These are phyloP conservation scores for Altica lythri DNA, from an alignment of 2,888 invertebrate species.

Conservation along the genomic window DNA sequence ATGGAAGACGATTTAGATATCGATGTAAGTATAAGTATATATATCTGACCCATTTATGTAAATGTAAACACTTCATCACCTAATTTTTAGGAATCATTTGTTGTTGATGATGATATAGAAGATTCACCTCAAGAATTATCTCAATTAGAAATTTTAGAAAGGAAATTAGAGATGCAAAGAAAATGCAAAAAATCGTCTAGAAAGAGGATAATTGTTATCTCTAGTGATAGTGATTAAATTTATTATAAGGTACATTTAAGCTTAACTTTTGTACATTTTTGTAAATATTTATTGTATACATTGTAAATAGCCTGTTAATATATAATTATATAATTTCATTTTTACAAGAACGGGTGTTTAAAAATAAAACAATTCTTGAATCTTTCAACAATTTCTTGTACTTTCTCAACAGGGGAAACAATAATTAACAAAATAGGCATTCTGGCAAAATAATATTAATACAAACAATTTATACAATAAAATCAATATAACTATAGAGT, in stretches of 20 bases:
- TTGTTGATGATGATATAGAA: conserved; percentile 65
- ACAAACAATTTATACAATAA: conserved; percentile 51
- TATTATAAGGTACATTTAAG: conserved; percentile 7
- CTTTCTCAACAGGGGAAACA: conserved; percentile 52
- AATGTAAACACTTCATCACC: conserved; percentile 1
- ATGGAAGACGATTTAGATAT: conserved; percentile 49
- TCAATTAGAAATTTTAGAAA: conserved; percentile 68
- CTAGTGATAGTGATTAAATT: conserved; percentile 42
- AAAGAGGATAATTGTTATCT: conserved; percentile 36
- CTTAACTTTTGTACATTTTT: too few species aligned
- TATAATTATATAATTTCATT: conserved; percentile 12
- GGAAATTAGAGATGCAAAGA: conserved; percentile 58
- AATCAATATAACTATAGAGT: conserved; percentile 38
- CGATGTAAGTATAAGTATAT: conserved; percentile 48
- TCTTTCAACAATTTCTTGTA: conserved; percentile 51
- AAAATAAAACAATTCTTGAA: conserved; percentile 39
- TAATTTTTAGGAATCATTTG: conserved; percentile 67
- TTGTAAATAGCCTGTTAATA: too few species aligned
- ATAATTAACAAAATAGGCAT: conserved; percentile 49
- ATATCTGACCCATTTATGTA: background rate
- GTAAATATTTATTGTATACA: too few species aligned
- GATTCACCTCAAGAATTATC: conserved; percentile 59
- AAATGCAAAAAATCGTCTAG: conserved; percentile 40
- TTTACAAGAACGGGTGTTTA: conserved; percentile 15
- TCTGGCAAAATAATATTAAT: conserved; percentile 41